These are phyloP conservation scores for Creontiades dilutus DNA, from an alignment of 2,888 invertebrate species.

Conservation along the genomic window DNA sequence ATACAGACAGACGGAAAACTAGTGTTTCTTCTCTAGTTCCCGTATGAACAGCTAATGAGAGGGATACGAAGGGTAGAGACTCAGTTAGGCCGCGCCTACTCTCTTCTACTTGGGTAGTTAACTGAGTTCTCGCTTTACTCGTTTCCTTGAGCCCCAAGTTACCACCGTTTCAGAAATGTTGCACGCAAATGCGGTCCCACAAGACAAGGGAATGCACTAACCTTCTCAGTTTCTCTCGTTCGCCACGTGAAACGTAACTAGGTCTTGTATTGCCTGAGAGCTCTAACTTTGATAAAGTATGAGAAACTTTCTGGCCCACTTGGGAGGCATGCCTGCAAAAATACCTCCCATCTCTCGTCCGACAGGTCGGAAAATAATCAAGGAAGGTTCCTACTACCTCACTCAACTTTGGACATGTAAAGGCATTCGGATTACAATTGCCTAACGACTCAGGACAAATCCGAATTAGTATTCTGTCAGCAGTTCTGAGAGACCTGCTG, in stretches of 20 bases:
- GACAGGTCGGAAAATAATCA: too few species aligned
- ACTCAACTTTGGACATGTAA: too few species aligned
- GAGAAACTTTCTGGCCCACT: not conserved
- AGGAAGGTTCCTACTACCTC: too few species aligned
- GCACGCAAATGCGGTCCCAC: slow-evolving; percentile 8
- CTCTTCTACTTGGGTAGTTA: slow-evolving; percentile 3
- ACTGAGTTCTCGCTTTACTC: slow-evolving; percentile 18
- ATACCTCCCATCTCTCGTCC: too few species aligned
- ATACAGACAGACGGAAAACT: not conserved
- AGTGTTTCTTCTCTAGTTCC: not conserved
- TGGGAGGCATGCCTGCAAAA: not conserved
- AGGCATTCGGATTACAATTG: too few species aligned
- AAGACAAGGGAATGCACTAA: slow-evolving; percentile 32
- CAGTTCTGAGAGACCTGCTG: too few species aligned
- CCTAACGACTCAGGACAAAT: too few species aligned
- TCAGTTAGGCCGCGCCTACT: not conserved
- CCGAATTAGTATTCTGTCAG: too few species aligned
- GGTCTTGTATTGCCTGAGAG: not conserved
- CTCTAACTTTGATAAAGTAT: not conserved
- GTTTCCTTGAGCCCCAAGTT: slow-evolving; percentile 8
- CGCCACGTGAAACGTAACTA: not conserved
- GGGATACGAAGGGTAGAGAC: not conserved
- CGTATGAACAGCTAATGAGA: slow-evolving; percentile 21
- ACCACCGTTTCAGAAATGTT: slow-evolving; percentile 15
- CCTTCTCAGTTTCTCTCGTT: not conserved